Evolutionary conservation across 2,888 invertebrate species (phyloP), one percentile per base, ranked within the genome.

Genomic region (Gisinianus flammeolus): DNA sequence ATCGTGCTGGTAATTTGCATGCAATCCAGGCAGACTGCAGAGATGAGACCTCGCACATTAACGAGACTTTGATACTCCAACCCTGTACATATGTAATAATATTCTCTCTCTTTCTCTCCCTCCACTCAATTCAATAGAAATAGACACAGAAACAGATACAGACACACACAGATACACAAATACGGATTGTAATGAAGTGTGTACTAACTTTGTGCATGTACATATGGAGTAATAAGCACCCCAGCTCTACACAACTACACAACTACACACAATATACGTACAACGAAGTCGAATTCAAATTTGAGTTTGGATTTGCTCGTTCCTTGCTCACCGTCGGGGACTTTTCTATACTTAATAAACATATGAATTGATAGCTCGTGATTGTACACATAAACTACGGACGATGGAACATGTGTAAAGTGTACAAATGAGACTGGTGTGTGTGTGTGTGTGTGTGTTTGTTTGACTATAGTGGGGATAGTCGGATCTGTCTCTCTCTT

Each of bases 1-100:
- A 74, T 73, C 73, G 73, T 67, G 67, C 31, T 71, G 66, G 75
- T 79, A 79, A 79, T 79, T 79, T 79, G 75, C 79, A 79, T 79
- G 79, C 75, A 72, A 79, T 71, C 67, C 79, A 76, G 54, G 76
- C 28, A 75, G 68, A 58, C 35, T 33, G 44, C 28, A 44, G 54
- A 52, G 54, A 54, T 68, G 68, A 68, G 68, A 68, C 68, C 12
- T 35, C 22, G 68, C n/a, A 44, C 68, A 68, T 68, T 68, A 68
- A 68, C 68, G 44, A 68, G 44, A 6, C 28, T 64, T 64, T 28
- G 44, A 44, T 44, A 44, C 44, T 19, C 44, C 44, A 44, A 19
- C 6, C 44, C 12, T 44, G 12, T 44, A 44, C 44, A 44, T 44
- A 19, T 44, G 19, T 19, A 44, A 44, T 44, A 44, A 44, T 44